Conservation (phyloP, 1,140 invertebrate species). For the Lycorma delicatula region DNA sequence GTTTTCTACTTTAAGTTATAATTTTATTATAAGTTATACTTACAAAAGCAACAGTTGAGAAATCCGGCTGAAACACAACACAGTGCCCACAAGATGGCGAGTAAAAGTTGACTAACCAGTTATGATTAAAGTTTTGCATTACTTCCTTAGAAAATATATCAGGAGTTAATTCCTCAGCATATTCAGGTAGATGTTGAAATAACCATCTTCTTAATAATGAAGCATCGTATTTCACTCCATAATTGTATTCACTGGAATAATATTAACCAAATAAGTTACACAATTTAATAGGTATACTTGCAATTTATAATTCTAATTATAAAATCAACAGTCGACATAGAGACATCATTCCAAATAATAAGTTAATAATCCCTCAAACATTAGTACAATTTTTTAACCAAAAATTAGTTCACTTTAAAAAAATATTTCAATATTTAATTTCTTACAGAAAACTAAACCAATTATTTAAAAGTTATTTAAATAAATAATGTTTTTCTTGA, state of each 20-base stretch:
- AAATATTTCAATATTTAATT: no score
- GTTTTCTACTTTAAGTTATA: background rate
- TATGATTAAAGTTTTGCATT: conserved; percentile 29
- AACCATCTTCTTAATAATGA: conserved; percentile 51
- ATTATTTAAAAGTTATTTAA: no score
- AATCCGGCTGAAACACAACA: conserved; percentile 57
- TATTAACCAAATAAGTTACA: no score
- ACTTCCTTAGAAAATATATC: conserved; percentile 31
- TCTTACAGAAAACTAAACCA: no score
- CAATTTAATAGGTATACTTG: no score
- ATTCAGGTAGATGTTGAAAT: conserved; percentile 46
- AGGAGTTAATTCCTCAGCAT: conserved; percentile 30
- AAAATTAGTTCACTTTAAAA: no score
- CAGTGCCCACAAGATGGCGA: conserved; percentile 68
- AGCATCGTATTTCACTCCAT: conserved; percentile 48
- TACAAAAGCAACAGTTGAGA: conserved; percentile 55
- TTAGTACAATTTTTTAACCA: no score
- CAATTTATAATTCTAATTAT: no score
- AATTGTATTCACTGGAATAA: conserved; percentile 46
- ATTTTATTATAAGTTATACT: conserved; percentile 15
- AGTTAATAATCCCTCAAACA: no score
- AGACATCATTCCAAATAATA: no score
- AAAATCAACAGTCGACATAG: no score
- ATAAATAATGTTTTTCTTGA: no score
- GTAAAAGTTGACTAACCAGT: conserved; percentile 64